Evolutionary conservation across 2,113 vertebrate species (phyloP).

Genomic region (Ariopsis seemanni): DNA sequence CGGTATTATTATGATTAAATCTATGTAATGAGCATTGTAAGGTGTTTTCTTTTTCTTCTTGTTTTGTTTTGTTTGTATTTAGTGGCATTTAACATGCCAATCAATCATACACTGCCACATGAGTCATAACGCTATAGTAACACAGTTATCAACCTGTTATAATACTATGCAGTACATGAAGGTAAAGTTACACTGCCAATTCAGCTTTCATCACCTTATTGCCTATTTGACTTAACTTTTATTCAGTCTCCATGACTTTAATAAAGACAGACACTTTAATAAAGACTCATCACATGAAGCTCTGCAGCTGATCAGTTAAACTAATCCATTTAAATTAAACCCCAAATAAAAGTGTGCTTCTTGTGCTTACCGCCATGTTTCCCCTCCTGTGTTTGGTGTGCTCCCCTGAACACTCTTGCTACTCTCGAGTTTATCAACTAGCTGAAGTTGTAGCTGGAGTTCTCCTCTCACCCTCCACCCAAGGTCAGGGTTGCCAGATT

Average conservation of each 20-base stretch:
- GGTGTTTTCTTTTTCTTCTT: neutral
- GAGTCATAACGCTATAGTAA: neutral
- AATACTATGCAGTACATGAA: neutral
- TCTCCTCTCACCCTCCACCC: constrained; percentile 15
- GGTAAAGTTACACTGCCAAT: neutral
- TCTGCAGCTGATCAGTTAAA: neutral
- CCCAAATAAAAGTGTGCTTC: neutral
- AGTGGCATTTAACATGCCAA: neutral
- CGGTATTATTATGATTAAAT: too few relatives aligned
- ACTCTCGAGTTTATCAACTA: constrained; percentile 13
- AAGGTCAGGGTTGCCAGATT: constrained; percentile 29
- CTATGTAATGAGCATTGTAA: neutral
- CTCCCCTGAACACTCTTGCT: constrained; percentile 27
- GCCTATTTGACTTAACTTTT: too few relatives aligned
- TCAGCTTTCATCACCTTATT: neutral
- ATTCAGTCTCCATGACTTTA: neutral
- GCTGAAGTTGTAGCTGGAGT: constrained; percentile 31
- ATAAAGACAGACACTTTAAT: neutral
- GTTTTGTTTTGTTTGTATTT: neutral
- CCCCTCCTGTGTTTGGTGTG: constrained; percentile 14
- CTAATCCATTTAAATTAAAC: neutral
- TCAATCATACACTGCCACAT: neutral
- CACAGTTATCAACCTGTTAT: neutral
- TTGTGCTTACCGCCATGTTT: constrained; percentile 30
- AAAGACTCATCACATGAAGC: neutral